phyloP scores from a whole-genome alignment of 2,888 invertebrate genomes.

The Cheiracanthium punctorium region DNA sequence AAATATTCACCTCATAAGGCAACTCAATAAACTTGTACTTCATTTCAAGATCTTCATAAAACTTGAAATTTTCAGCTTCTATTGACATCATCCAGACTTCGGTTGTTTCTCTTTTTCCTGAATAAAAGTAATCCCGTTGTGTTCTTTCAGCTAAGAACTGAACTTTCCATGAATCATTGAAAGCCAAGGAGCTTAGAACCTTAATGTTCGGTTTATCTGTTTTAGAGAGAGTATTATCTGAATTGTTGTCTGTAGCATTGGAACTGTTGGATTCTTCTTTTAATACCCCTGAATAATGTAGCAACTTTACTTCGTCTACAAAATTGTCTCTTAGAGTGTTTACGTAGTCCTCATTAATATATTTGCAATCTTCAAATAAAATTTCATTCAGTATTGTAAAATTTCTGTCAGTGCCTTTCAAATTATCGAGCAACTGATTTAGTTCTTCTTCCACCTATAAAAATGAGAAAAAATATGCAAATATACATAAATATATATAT shows the following conservation, averaged over 20 bases:
- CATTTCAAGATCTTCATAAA: constrained; percentile 25
- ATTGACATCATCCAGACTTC: constrained; percentile 19
- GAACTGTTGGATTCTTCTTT: background rate
- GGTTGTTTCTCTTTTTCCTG: constrained; percentile 17
- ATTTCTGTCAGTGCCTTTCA: background rate
- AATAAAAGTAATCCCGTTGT: constrained; percentile 17
- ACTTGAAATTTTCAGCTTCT: constrained; percentile 11
- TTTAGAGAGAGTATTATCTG: background rate
- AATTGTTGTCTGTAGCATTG: background rate
- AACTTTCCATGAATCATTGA: constrained; percentile 18
- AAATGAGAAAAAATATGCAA: background rate
- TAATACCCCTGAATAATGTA: background rate
- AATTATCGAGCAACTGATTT: background rate
- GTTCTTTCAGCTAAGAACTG: constrained; percentile 8
- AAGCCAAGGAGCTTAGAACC: background rate
- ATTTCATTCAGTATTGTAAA: background rate
- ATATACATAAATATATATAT: background rate
- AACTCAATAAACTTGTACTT: constrained; percentile 9
- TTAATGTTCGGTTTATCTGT: background rate
- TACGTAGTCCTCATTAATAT: background rate
- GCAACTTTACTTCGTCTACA: background rate
- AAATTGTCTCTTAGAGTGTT: background rate
- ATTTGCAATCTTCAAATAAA: background rate
- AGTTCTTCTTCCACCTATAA: constrained; percentile 4
- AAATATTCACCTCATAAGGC: constrained; percentile 5